A percentile compares a stretch with the other conserved stretches of the same genome.
phyloP scores from a whole-genome alignment of 2,888 invertebrate species.

The Drosophila tanythrix region DNA sequence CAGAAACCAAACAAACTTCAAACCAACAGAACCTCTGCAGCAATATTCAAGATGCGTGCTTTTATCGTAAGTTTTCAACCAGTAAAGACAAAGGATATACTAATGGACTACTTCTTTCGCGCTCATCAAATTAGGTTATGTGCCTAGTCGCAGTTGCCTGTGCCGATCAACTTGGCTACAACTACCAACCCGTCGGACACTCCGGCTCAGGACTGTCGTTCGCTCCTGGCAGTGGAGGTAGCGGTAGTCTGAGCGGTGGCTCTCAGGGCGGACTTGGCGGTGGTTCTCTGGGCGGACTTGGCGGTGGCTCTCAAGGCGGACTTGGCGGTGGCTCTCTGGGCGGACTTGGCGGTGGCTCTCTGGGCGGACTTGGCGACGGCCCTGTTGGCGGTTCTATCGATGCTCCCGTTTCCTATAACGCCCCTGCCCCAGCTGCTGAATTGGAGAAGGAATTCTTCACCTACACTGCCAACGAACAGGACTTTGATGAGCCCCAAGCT shows the following conservation, averaged over 20 bases:
- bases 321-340: slow-evolving; percentile 28
- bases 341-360: slow-evolving; percentile 22
- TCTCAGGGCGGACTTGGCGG: slow-evolving; percentile 23
- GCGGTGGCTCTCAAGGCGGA: slow-evolving; percentile 18
- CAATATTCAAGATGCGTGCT: slow-evolving; percentile 69
- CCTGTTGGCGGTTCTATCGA: slow-evolving; percentile 24
- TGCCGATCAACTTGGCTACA: slow-evolving; percentile 81
- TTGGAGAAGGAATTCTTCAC: slow-evolving; percentile 76
- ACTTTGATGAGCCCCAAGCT: slow-evolving; percentile 63
- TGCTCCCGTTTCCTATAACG: slow-evolving; percentile 62
- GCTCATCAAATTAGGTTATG: slow-evolving; percentile 58
- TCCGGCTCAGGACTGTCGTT: slow-evolving; percentile 74
- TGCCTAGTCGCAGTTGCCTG: slow-evolving; percentile 76
- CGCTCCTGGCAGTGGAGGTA: slow-evolving; percentile 58
- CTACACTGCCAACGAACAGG: slow-evolving; percentile 73
- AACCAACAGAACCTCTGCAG: slow-evolving; percentile 61
- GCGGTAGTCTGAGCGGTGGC: slow-evolving; percentile 21
- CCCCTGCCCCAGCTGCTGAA: slow-evolving; percentile 64
- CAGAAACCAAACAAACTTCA: slow-evolving; percentile 71
- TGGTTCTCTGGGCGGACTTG: slow-evolving; percentile 4
- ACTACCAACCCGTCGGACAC: slow-evolving; percentile 78
- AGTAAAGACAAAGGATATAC: slow-evolving; percentile 26
- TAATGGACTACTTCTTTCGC: slow-evolving; percentile 33
- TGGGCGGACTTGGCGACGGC: slow-evolving; percentile 25
- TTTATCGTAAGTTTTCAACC: slow-evolving; percentile 65